Percentiles rank a stretch among this genome's conserved stretches.
Evolutionary conservation across 2,113 vertebrate species (phyloP).

Genomic region (Esox niger): DNA sequence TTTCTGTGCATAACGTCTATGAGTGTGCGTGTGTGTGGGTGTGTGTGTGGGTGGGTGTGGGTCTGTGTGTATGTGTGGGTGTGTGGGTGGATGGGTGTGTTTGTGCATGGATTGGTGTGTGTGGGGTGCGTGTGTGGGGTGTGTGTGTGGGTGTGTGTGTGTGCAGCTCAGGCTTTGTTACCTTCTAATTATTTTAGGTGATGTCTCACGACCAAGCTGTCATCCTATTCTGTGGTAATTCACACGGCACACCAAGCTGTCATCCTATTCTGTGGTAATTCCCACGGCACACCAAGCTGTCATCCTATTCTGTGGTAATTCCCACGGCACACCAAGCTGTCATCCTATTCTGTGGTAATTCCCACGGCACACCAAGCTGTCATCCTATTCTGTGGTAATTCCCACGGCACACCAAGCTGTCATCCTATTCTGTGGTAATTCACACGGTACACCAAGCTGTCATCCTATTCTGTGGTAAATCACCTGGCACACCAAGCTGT

Average conservation of each 20-base stretch:
- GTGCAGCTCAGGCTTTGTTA: not conserved
- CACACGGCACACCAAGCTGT: not conserved
- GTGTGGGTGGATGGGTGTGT: no score
- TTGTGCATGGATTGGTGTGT: no score
- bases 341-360: not conserved
- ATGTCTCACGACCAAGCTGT: not conserved
- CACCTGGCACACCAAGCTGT: not conserved
- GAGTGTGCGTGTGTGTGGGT: conserved; percentile 2
- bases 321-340: not conserved
- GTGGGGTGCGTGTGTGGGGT: no score
- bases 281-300: not conserved
- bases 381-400: not conserved
- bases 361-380: not conserved
- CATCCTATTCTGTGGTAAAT: not conserved
- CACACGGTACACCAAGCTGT: not conserved
- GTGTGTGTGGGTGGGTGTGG: no score
- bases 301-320: not conserved
- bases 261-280: not conserved
- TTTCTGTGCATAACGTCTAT: not conserved
- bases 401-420: not conserved
- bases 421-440: not conserved
- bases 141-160: conserved; percentile 14
- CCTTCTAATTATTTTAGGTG: not conserved
- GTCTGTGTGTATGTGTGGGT: no score
- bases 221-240: not conserved